Evolutionary conservation across 2,888 invertebrate species (phyloP).

Genomic region (Dynastes maya): DNA sequence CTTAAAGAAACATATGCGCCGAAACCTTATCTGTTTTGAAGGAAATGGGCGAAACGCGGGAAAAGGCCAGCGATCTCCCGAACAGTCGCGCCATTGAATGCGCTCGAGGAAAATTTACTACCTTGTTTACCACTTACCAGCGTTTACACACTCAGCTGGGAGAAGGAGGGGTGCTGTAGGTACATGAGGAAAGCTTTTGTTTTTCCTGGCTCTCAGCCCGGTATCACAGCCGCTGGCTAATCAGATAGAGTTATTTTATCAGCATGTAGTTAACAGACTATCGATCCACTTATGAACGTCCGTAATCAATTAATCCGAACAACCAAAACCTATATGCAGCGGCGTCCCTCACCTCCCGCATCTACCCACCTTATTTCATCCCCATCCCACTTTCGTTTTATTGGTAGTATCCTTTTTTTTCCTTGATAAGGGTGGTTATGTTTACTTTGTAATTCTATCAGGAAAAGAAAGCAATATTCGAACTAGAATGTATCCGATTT

Average conservation of each 20-base stretch:
- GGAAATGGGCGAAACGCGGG: constrained; percentile 55
- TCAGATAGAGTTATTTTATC: constrained; percentile 67
- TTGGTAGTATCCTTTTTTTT: constrained; percentile 12
- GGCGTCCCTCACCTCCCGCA: neutral
- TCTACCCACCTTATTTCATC: constrained; percentile 11
- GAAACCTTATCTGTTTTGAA: constrained; percentile 52
- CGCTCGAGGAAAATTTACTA: constrained; percentile 69
- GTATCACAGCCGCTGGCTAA: constrained; percentile 65
- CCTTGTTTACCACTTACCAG: constrained; percentile 72
- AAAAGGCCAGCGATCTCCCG: constrained; percentile 57
- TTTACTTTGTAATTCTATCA: constrained; percentile 36
- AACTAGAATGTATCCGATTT: constrained; percentile 33
- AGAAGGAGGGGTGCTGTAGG: constrained; percentile 55
- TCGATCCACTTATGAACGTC: constrained; percentile 60
- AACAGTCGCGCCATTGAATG: constrained; percentile 63
- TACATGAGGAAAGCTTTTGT: constrained; percentile 66
- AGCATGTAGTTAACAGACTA: constrained; percentile 66
- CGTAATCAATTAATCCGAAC: constrained; percentile 47
- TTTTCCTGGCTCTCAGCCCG: constrained; percentile 69
- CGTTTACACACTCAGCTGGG: constrained; percentile 70
- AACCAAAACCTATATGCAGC: constrained; percentile 25
- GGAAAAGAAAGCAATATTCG: constrained; percentile 35
- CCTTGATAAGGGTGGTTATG: constrained; percentile 18
- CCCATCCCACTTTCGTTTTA: neutral
- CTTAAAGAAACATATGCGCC: constrained; percentile 47